Percentiles rank a stretch among this genome's conserved stretches.
phyloP scores from a whole-genome alignment of 64 coral and sea anemone species.

The Porites lutea region DNA sequence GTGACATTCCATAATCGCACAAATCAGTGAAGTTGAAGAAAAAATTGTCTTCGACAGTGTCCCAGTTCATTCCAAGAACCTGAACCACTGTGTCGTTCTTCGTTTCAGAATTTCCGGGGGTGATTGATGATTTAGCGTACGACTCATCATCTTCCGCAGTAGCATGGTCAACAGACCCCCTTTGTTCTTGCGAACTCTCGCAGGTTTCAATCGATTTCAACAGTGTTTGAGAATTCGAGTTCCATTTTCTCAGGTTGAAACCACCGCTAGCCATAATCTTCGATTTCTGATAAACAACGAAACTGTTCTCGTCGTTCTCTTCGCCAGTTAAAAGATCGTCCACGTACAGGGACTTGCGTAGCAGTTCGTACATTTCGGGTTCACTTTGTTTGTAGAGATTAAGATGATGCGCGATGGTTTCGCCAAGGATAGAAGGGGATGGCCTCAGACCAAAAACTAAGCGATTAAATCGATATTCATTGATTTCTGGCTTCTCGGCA shows the following conservation, averaged over 20 bases:
- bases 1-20: conserved; percentile 12
- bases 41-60: conserved; percentile 20
- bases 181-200: background rate
- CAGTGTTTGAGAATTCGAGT: background rate
- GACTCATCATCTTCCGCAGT: conserved; percentile 43
- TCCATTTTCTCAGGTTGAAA: conserved; percentile 53
- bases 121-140: conserved; percentile 39
- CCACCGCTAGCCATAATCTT: conserved; percentile 53
- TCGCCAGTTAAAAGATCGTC: conserved; percentile 11
- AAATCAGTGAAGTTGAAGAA: conserved; percentile 48
- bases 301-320: background rate
- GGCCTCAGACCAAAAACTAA: conserved; percentile 45
- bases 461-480: conserved; percentile 48
- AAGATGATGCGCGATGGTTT: conserved; percentile 13
- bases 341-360: conserved; percentile 37
- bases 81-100: background rate
- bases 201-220: background rate
- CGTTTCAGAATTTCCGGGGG: too few relatives aligned
- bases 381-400: background rate
- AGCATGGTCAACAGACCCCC: background rate
- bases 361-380: background rate
- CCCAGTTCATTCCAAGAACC: conserved; percentile 27
- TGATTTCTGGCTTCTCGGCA: background rate
- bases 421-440: conserved; percentile 25
- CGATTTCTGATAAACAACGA: conserved; percentile 10